A percentile compares a stretch with the other conserved stretches of the same genome.
These are phyloP conservation scores for Phylloscopus collybita DNA, from an alignment of 2,797 vertebrate species.

Conservation along the genomic window DNA sequence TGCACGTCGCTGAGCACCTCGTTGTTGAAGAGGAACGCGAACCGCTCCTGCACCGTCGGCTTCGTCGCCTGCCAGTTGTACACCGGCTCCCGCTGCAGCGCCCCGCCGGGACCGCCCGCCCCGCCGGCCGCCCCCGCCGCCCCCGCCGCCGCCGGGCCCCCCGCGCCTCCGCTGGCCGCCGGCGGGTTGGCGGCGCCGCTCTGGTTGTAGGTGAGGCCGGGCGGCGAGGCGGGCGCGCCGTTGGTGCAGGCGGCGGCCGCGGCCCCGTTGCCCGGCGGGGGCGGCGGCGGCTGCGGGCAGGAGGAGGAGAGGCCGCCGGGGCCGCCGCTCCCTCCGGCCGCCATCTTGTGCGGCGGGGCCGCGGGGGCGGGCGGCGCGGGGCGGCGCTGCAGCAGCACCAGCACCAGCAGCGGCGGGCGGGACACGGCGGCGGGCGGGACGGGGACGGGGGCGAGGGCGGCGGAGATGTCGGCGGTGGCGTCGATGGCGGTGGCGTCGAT, in stretches of 20 bases:
- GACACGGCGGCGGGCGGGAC: not conserved
- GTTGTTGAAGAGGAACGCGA: slow-evolving; percentile 94
- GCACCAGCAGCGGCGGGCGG: slow-evolving; percentile 12
- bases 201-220: slow-evolving; percentile 41
- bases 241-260: not conserved
- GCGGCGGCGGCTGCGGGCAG: slow-evolving; percentile 67
- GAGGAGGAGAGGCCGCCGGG: slow-evolving; percentile 78
- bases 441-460: not conserved
- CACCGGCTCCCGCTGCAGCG: slow-evolving; percentile 82
- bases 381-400: slow-evolving; percentile 64
- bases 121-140: slow-evolving; percentile 51
- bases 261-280: slow-evolving; percentile 18
- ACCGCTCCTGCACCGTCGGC: slow-evolving; percentile 87
- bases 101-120: slow-evolving; percentile 61
- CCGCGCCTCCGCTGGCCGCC: not conserved
- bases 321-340: slow-evolving; percentile 87
- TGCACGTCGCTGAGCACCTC: slow-evolving; percentile 97
- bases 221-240: not conserved
- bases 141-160: not conserved
- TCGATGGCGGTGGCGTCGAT: not conserved
- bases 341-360: slow-evolving; percentile 80
- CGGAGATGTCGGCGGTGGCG: not conserved
- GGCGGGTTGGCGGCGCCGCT: not conserved
- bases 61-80: slow-evolving; percentile 90
- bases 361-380: slow-evolving; percentile 78